A percentile compares a stretch with the other conserved stretches of the same genome.
Evolutionary conservation across 2,113 vertebrate genomes (phyloP).

Genomic region (Calyptomena viridis): DNA sequence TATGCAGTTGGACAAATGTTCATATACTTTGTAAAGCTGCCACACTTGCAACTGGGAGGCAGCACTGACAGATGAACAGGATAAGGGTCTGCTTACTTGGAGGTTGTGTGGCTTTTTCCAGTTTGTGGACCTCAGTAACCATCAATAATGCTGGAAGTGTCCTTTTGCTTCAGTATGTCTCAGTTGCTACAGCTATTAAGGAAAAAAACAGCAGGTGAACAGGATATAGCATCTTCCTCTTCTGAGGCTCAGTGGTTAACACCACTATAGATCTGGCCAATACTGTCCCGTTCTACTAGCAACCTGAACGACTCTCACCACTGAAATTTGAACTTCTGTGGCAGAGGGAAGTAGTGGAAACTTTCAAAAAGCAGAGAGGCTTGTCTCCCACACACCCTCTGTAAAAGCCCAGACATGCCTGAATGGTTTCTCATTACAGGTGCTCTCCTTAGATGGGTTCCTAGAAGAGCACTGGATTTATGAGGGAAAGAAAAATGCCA

Average conservation of each 20-base stretch:
- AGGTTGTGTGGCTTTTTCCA: neutral
- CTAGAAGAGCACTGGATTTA: neutral
- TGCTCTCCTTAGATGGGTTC: neutral
- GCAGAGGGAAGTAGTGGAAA: neutral
- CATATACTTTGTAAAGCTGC: fast-evolving
- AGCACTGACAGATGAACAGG: neutral
- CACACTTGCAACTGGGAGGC: neutral
- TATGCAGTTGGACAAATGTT: neutral
- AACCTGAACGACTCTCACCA: neutral
- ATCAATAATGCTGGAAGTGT: neutral
- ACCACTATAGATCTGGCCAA: fast-evolving
- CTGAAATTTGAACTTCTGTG: neutral
- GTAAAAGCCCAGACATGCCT: neutral
- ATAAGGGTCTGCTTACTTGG: neutral
- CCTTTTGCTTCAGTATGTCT: neutral
- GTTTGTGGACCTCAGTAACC: neutral
- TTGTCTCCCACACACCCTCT: neutral
- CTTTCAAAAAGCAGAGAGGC: neutral
- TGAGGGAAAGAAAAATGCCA: neutral
- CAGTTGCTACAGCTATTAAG: neutral
- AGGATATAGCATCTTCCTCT: neutral
- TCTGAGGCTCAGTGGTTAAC: neutral
- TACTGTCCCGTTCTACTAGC: neutral
- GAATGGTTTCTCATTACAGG: neutral
- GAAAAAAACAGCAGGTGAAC: neutral